phyloP scores from a whole-genome alignment of 1,140 invertebrate genomes.

The Drosophila biarmipes region DNA sequence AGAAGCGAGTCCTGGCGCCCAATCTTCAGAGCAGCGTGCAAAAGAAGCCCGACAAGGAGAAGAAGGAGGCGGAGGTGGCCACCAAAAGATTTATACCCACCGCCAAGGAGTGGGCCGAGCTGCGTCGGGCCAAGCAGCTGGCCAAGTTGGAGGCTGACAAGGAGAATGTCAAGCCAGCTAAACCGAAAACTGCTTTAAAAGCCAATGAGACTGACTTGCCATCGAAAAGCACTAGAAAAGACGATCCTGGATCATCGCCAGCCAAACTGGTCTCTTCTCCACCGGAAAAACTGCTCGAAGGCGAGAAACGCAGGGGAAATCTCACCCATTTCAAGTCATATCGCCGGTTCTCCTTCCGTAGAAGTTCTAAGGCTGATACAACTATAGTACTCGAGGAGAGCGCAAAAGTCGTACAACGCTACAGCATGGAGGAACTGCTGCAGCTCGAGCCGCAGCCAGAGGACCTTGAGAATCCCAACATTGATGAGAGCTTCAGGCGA shows the following conservation, averaged over 20 bases:
- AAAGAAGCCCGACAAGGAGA: not conserved
- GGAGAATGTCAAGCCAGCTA: not conserved
- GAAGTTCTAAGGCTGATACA: too few relatives aligned
- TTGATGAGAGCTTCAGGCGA: not conserved
- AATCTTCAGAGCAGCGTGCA: not conserved
- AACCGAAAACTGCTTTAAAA: too few relatives aligned
- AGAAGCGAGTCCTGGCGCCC: not conserved
- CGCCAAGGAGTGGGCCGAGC: constrained; percentile 61
- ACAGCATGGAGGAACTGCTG: constrained; percentile 52
- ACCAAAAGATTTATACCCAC: constrained; percentile 60
- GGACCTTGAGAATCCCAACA: constrained; percentile 26
- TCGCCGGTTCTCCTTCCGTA: not conserved
- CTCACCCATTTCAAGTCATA: not conserved
- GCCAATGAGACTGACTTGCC: not conserved
- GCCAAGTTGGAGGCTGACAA: not conserved
- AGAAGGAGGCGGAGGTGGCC: not conserved
- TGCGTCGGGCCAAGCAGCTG: constrained; percentile 23
- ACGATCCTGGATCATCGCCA: not conserved
- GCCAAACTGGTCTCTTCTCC: not conserved
- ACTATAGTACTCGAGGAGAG: not conserved
- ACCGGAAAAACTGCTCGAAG: not conserved
- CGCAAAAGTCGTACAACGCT: constrained; percentile 23
- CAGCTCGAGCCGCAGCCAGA: constrained; percentile 47
- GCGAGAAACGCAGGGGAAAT: constrained; percentile 21
- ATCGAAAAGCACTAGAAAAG: not conserved